Evolutionary conservation across 1,140 invertebrate species (phyloP).

Genomic region (Panagrolaimus sp.): DNA sequence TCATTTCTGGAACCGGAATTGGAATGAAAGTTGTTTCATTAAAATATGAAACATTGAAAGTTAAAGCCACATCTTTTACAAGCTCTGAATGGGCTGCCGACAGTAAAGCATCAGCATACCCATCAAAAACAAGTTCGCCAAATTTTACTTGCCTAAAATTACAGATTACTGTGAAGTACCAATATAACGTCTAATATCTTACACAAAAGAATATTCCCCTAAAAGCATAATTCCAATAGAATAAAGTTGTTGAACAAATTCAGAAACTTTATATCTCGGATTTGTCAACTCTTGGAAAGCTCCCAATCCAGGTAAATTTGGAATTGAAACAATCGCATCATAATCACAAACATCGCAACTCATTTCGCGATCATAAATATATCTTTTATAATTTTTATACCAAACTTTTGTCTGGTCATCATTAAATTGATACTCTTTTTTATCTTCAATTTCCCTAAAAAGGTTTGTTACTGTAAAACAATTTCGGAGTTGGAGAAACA

Average conservation of each 20-base stretch:
- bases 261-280: neutral
- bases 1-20: constrained; percentile 17
- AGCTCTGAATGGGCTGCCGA: constrained; percentile 4
- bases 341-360: constrained; percentile 23
- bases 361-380: constrained; percentile 19
- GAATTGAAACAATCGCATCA: constrained; percentile 13
- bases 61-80: constrained; percentile 12
- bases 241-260: constrained; percentile 11
- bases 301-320: constrained; percentile 14
- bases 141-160: constrained; percentile 11
- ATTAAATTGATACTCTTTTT: constrained; percentile 36
- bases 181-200: neutral
- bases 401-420: constrained; percentile 37
- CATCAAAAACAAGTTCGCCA: constrained; percentile 26
- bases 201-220: constrained; percentile 19
- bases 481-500: neutral
- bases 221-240: constrained; percentile 12
- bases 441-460: constrained; percentile 54
- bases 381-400: constrained; percentile 36
- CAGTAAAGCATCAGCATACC: constrained; percentile 21
- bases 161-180: neutral
- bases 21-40: constrained; percentile 20
- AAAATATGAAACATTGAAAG: neutral
- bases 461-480: neutral
- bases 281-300: constrained; percentile 2